These are phyloP conservation scores for Physocephala rufipes DNA, from an alignment of 2,888 invertebrate genomes.

Conservation along the genomic window DNA sequence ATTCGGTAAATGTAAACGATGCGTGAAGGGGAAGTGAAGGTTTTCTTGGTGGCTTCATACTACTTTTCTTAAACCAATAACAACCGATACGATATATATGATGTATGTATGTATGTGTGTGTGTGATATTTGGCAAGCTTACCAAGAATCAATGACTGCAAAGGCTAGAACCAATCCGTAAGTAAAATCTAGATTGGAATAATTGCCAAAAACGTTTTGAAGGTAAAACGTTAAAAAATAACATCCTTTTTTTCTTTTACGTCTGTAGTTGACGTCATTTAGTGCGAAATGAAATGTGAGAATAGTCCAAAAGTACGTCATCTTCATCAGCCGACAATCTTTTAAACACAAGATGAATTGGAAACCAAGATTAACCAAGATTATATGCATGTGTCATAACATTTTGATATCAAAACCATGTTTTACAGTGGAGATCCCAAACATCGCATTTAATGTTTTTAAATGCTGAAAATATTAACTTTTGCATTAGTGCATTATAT, in stretches of 20 bases:
- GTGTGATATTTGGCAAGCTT: not conserved
- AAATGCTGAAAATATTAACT: no score
- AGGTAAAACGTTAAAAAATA: slow-evolving; percentile 14
- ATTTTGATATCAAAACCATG: no score
- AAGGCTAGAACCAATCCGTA: no score
- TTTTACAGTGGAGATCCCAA: no score
- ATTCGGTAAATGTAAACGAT: slow-evolving; percentile 24
- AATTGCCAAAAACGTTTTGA: not conserved
- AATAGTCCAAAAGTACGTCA: no score
- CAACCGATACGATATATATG: not conserved
- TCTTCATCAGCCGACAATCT: slow-evolving; percentile 3
- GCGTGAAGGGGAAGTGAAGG: slow-evolving; percentile 12
- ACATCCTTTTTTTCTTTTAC: slow-evolving; percentile 15
- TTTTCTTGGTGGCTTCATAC: no score
- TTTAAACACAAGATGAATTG: slow-evolving; percentile 18
- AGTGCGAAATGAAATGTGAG: slow-evolving; percentile 9
- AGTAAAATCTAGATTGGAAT: not conserved
- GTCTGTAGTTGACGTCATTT: not conserved
- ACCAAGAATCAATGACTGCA: no score
- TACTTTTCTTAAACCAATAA: slow-evolving; percentile 35
- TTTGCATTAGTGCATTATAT: no score
- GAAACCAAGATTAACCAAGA: not conserved
- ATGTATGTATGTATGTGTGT: no score
- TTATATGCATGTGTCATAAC: no score
- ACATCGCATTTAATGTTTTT: no score